Evolutionary conservation across 2,888 invertebrate genomes (phyloP).

Genomic region (Mongoloraphidia duomilia): DNA sequence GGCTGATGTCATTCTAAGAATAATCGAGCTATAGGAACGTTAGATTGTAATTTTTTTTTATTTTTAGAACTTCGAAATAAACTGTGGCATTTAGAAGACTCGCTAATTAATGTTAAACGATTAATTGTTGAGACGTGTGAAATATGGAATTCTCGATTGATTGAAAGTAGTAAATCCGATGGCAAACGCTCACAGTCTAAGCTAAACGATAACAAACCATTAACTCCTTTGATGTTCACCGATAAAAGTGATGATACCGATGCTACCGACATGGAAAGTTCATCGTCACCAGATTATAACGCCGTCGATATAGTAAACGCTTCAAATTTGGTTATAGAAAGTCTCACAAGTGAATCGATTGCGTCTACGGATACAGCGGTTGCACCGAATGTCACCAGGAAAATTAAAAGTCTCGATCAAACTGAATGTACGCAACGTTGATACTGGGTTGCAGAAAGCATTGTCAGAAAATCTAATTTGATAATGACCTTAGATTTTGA

Average conservation of each 20-base stretch:
- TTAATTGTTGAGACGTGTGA: slow-evolving; percentile 53
- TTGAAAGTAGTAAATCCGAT: slow-evolving; percentile 22
- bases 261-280: slow-evolving; percentile 20
- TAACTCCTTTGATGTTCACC: no score
- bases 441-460: no score
- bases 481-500: no score
- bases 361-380: background rate
- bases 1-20: background rate
- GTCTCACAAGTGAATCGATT: background rate
- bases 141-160: slow-evolving; percentile 50
- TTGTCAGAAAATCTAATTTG: no score
- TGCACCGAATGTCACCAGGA: slow-evolving; percentile 27
- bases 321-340: slow-evolving; percentile 1
- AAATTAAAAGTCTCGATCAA: slow-evolving; percentile 29
- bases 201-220: no score
- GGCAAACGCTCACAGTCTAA: no score
- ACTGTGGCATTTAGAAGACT: slow-evolving; percentile 41
- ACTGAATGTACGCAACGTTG: slow-evolving; percentile 26
- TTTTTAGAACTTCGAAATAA: slow-evolving; percentile 23
- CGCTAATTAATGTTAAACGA: slow-evolving; percentile 46
- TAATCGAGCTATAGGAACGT: no score
- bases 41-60: no score
- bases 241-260: slow-evolving; percentile 3
- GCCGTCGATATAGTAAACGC: slow-evolving; percentile 5
- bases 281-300: slow-evolving; percentile 11